Conservation (phyloP, 2,797 vertebrate species). For the Neostethus bicornis region DNA sequence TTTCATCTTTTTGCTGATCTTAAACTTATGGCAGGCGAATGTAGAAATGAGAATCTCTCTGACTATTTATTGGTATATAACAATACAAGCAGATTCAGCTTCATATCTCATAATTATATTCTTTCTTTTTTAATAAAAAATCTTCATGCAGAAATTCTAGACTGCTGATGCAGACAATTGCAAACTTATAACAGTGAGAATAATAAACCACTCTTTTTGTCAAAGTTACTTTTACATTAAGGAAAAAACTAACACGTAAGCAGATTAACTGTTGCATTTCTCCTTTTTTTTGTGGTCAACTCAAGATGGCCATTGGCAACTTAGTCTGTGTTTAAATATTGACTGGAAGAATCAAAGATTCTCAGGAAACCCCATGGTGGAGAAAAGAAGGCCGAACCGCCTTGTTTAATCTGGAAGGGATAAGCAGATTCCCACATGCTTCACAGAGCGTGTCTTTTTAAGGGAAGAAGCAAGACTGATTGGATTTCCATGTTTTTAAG, state of each 20-base stretch:
- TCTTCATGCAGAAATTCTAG: conserved; percentile 27
- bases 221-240: conserved; percentile 27
- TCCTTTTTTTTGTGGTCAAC: conserved; percentile 26
- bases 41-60: conserved; percentile 28
- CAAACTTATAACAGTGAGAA: conserved; percentile 12
- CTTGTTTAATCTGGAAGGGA: conserved; percentile 48
- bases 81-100: conserved; percentile 50
- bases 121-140: conserved; percentile 39
- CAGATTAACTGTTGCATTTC: conserved; percentile 19
- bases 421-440: conserved; percentile 69
- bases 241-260: conserved; percentile 1
- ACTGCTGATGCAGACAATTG: conserved; percentile 46
- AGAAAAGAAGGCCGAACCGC: conserved; percentile 50
- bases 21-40: neutral
- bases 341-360: conserved; percentile 46
- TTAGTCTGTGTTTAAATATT: conserved; percentile 49
- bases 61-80: conserved; percentile 29
- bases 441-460: conserved; percentile 63
- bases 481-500: conserved; percentile 69
- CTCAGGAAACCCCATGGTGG: conserved; percentile 38
- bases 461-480: conserved; percentile 52
- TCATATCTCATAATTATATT: conserved; percentile 39
- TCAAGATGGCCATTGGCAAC: neutral
- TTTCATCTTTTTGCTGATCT: conserved; percentile 3
- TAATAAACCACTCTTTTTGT: too few species aligned